A percentile compares a stretch with the other conserved stretches of the same genome.
phyloP scores from a whole-genome alignment of 2,797 vertebrate species.

The Helostoma temminkii region DNA sequence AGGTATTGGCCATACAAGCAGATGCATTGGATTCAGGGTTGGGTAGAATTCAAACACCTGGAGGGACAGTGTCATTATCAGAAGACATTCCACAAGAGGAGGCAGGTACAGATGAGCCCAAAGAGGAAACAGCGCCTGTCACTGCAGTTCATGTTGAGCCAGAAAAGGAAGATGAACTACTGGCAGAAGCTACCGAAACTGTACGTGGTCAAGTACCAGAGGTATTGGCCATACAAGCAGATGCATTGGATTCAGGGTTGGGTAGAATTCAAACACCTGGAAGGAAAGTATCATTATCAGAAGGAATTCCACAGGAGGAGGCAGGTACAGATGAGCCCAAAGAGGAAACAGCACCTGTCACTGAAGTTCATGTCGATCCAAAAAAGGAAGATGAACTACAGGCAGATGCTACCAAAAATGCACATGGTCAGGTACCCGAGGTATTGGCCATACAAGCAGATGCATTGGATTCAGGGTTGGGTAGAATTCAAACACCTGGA shows the following conservation, averaged over 20 bases:
- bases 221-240: neutral
- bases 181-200: neutral
- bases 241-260: neutral
- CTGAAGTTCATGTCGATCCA: no score
- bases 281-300: neutral
- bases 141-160: no score
- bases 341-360: neutral
- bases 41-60: no score
- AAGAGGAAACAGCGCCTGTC: neutral
- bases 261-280: no score
- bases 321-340: conserved; percentile 19
- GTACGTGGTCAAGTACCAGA: neutral
- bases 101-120: conserved; percentile 18
- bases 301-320: neutral
- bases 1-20: no score
- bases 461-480: neutral
- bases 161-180: neutral
- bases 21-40: no score
- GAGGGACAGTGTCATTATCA: neutral
- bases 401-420: neutral
- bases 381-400: neutral
- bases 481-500: conserved; percentile 1
- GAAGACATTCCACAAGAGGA: neutral
- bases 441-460: neutral
- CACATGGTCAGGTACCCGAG: neutral